These are phyloP conservation scores for Aphaenogaster floridana DNA, from an alignment of 1,140 invertebrate genomes.

Conservation along the genomic window DNA sequence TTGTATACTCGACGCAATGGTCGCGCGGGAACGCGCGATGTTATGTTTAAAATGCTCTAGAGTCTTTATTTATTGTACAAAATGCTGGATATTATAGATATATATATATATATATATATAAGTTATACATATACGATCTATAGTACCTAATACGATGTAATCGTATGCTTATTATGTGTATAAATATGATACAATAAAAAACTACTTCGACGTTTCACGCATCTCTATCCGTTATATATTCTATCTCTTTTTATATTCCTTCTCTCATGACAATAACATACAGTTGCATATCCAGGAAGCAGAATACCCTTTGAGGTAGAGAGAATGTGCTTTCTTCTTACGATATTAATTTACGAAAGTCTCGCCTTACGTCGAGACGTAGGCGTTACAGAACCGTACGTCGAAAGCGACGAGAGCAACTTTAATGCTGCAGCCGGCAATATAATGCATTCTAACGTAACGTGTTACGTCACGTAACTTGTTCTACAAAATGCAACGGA, in stretches of 20 bases:
- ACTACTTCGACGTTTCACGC: conserved; percentile 69
- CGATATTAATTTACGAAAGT: conserved; percentile 43
- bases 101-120: conserved; percentile 62
- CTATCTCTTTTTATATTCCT: neutral
- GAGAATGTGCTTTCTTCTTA: neutral
- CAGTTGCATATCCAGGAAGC: neutral
- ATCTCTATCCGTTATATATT: neutral
- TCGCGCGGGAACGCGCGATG: conserved; percentile 66
- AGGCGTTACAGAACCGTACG: neutral
- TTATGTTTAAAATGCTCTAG: conserved; percentile 79
- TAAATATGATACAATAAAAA: conserved; percentile 80
- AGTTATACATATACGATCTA: conserved; percentile 67
- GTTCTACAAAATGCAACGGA: conserved; percentile 49
- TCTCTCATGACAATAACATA: neutral
- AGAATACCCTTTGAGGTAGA: neutral
- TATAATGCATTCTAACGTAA: conserved; percentile 52
- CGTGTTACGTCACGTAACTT: conserved; percentile 57
- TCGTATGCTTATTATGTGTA: conserved; percentile 81
- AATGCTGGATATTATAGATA: conserved; percentile 72
- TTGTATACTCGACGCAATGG: conserved; percentile 69
- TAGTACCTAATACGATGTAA: conserved; percentile 77
- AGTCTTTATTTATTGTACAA: conserved; percentile 82
- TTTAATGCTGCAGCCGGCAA: conserved; percentile 10
- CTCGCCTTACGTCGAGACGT: neutral
- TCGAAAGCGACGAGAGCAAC: conserved; percentile 17